Evolutionary conservation across 2,888 invertebrate genomes (phyloP), one percentile per base, ranked within the genome.

Genomic region (Shargacucullia verbasci): DNA sequence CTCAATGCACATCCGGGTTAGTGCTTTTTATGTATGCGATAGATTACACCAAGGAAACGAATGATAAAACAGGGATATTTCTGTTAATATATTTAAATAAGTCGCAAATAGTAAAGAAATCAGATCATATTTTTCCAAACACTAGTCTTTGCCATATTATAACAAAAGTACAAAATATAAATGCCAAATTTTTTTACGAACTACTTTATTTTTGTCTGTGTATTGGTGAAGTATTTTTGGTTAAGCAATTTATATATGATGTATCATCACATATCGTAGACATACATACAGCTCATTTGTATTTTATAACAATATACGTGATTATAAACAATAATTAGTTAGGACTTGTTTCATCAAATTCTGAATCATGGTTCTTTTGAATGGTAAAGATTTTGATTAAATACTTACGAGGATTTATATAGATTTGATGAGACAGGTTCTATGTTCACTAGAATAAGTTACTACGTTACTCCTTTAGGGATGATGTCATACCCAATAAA

Each of bases 401-500:
- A 38, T 12, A n/a, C n/a, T n/a, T n/a, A 27, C 13, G 45, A 70
- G 53, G 56, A 66, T 70, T 72, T 72, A 61, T 67, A 57, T 58
- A 60, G 0, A 44, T 67, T 76, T 73, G 66, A 70, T 76, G 76
- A 69, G 50, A 57, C 60, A 66, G 38, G 64, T 62, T 46, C 59
- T 59, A 37, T 55, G 57, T 47, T 20, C 41, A 61, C 45, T 83
- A 81, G 64, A 61, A 47, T 78, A 75, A 78, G 76, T 76, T 73
- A 77, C 66, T 84, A 74, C 86, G 86, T 89, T 89, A 85, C 86
- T 90, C 87, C 84, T 78, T 60, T 85, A 86, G 78, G 81, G 80
- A 83, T 82, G 77, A 81, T 83, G 74, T 85, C 84, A 87, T 91
- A 92, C 94, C 94, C 94, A 94, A 94, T 94, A 93, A 94, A 93